phyloP scores from a whole-genome alignment of 2,888 invertebrate genomes.

The Diogma glabrata region DNA sequence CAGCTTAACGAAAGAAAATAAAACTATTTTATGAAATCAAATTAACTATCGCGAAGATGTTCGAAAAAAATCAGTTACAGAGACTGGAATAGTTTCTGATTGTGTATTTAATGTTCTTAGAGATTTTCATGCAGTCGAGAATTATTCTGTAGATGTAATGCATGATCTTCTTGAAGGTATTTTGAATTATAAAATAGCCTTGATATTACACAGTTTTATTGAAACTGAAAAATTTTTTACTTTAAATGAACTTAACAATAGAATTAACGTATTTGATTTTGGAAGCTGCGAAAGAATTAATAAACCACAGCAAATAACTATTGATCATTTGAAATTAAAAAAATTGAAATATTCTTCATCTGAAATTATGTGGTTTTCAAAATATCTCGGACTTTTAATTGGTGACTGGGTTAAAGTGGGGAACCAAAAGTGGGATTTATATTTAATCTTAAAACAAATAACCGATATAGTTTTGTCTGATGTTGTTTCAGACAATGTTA shows the following conservation, averaged over 20 bases:
- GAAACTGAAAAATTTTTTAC: conserved; percentile 11
- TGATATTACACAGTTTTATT: conserved; percentile 10
- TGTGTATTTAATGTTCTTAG: conserved; percentile 16
- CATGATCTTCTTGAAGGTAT: conserved; percentile 12
- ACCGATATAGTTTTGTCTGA: conserved; percentile 10
- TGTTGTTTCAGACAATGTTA: background rate
- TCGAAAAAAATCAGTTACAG: conserved; percentile 9
- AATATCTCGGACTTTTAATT: conserved; percentile 10
- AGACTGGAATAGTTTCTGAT: conserved; percentile 15
- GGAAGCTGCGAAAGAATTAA: conserved; percentile 8
- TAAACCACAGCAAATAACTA: conserved; percentile 8
- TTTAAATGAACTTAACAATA: conserved; percentile 6
- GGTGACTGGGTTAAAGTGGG: conserved; percentile 10
- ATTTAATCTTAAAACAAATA: conserved; percentile 11
- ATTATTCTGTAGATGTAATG: conserved; percentile 8
- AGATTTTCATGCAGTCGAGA: conserved; percentile 14
- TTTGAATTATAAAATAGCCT: conserved; percentile 5
- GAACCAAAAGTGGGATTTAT: conserved; percentile 8
- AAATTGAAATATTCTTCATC: conserved; percentile 10
- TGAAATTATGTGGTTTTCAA: conserved; percentile 12
- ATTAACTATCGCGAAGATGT: conserved; percentile 11
- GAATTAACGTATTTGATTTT: conserved; percentile 11
- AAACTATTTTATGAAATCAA: conserved; percentile 16
- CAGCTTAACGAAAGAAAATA: too few relatives aligned
- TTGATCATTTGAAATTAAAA: conserved; percentile 6